Evolutionary conservation across 2,113 vertebrate species (phyloP).

Genomic region (Lipophrys pholis): DNA sequence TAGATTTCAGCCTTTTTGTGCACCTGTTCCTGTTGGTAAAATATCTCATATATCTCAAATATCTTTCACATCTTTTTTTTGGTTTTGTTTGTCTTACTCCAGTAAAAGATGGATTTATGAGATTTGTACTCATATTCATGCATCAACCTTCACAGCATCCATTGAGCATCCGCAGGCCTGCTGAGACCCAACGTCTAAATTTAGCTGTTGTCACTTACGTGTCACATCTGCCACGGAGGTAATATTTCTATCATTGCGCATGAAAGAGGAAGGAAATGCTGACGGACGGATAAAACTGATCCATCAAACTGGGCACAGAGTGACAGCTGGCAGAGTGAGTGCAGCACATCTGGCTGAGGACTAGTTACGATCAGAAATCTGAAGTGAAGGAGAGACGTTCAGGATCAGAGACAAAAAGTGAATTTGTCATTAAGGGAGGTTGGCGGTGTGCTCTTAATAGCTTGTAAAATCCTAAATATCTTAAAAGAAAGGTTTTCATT

Average conservation of each 20-base stretch:
- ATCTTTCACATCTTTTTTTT: too few relatives aligned
- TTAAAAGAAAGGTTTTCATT: too few relatives aligned
- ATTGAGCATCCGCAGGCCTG: neutral
- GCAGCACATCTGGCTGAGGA: neutral
- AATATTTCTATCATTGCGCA: slow-evolving; percentile 70
- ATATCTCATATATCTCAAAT: too few relatives aligned
- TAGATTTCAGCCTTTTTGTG: too few relatives aligned
- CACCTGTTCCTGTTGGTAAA: too few relatives aligned
- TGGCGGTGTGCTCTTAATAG: neutral
- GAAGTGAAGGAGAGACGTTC: neutral
- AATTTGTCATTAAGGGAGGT: neutral
- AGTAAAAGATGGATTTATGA: too few relatives aligned
- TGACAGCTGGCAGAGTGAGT: neutral
- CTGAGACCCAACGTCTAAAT: slow-evolving; percentile 44
- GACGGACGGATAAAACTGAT: slow-evolving; percentile 51
- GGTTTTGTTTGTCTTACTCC: too few relatives aligned
- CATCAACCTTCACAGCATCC: too few relatives aligned
- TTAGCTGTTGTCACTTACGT: slow-evolving; percentile 59
- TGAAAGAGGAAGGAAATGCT: slow-evolving; percentile 57
- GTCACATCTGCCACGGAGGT: slow-evolving; percentile 75
- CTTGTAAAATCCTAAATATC: neutral
- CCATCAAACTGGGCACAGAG: neutral
- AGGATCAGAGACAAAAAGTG: neutral
- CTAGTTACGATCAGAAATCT: neutral
- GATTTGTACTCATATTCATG: too few relatives aligned